A percentile compares a stretch with the other conserved stretches of the same genome.
Evolutionary conservation across 2,797 vertebrate genomes (phyloP).

Genomic region (Etheostoma nigrum): DNA sequence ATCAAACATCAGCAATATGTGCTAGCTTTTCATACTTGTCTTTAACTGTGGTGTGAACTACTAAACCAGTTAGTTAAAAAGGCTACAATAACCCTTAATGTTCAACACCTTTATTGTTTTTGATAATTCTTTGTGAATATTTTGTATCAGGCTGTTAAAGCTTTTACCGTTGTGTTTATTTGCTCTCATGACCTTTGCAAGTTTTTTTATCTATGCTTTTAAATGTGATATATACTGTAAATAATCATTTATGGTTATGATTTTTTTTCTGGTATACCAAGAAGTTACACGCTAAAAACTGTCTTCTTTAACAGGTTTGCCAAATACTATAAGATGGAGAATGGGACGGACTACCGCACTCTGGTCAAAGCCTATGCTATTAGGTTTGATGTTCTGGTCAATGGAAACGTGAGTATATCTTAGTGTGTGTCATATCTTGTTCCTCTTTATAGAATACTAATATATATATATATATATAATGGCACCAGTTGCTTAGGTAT

Average conservation of each 20-base stretch:
- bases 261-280: not conserved
- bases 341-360: slow-evolving; percentile 93
- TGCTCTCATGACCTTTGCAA: not conserved
- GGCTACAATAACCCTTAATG: not conserved
- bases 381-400: slow-evolving; percentile 94
- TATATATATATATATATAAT: not conserved
- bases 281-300: too few relatives aligned
- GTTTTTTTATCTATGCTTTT: not conserved
- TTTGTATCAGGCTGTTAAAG: not conserved
- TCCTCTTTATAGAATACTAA: not conserved
- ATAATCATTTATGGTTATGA: not conserved
- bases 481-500: not conserved
- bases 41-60: not conserved
- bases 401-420: slow-evolving; percentile 88
- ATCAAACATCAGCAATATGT: too few relatives aligned
- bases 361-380: slow-evolving; percentile 94
- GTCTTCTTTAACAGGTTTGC: slow-evolving; percentile 85
- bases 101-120: not conserved
- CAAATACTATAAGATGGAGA: slow-evolving; percentile 90
- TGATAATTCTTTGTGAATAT: not conserved
- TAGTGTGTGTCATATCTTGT: not conserved
- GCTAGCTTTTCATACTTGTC: not conserved
- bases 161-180: not conserved
- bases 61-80: too few relatives aligned
- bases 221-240: not conserved